Base-by-base conservation (phyloP, 2,797 vertebrate genomes). In the Furcifer pardalis region DNA sequence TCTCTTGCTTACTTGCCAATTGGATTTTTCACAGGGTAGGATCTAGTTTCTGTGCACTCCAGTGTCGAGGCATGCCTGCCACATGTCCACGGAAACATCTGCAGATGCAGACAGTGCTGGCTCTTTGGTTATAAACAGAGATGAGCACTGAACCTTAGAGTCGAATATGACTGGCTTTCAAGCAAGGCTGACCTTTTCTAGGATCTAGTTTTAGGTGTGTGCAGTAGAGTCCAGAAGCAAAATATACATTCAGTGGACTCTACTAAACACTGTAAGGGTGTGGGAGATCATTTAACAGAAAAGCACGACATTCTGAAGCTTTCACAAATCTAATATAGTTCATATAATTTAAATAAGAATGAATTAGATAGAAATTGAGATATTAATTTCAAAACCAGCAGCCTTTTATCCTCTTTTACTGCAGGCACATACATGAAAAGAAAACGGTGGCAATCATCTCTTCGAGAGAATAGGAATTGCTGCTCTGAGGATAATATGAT, bases 281-380 rank as follows among this genome's bases (percentile, higher is more conserved):
- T 27, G 37, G 40, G 27, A 1, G 23, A 44, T 9, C 17, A 60
- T 62, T 37, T 15, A 77, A 15, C 35, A 75, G 46, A 85, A 86
- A 71, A 42, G 7, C 30, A 60, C 65, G 37, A 27, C 15, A 32
- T 7, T 6, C 52, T 25, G 66, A 19, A 35, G 17, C 2, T 91
- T 88, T 23, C 85, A 23, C 87, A 84, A 63, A 59, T 65, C 52
- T 79, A 82, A 10, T 90, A 89, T 90, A 86, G n/a, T 4, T 66
- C 25, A 40, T 32, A 23, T 66, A 66, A 6, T 4, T 84, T 81
- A 76, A 4, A 30, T 91, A 86, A 66, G 82, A 81, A 0, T 0
- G 12, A 89, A 62, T 7, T 88, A 76, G 59, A 21, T 32, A 2
- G 7, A 65, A 82, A 62, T 19, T 56, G 21, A 62, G 27, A 32